Conservation (phyloP, 2,888 invertebrate species). For the Ariolimax columbianus region DNA sequence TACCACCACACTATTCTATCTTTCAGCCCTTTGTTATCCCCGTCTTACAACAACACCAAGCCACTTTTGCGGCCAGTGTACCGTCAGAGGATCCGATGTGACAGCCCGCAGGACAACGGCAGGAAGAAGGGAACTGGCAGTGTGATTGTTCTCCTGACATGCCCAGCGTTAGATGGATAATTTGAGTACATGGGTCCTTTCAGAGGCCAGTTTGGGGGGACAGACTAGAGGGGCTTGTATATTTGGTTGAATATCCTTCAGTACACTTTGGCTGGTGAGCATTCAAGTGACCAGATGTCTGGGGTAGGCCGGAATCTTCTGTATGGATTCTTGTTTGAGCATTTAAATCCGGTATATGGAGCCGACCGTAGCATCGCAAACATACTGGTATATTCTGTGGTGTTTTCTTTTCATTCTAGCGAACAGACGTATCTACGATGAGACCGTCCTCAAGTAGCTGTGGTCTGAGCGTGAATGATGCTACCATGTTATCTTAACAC, state of each 20-base stretch:
- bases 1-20: constrained; percentile 26
- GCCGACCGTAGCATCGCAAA: background rate
- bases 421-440: background rate
- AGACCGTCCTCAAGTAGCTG: no score
- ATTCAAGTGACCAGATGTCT: constrained; percentile 25
- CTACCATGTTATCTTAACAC: background rate
- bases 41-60: background rate
- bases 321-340: background rate
- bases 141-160: constrained; percentile 16
- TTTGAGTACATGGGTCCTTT: background rate
- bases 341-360: background rate
- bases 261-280: constrained; percentile 2
- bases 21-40: background rate
- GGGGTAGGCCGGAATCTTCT: background rate
- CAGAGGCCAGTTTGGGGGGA: background rate
- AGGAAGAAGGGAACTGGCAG: background rate
- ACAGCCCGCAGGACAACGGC: background rate
- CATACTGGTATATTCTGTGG: background rate
- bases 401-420: constrained; percentile 26
- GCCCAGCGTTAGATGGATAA: constrained; percentile 12
- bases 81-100: background rate
- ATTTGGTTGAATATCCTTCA: constrained; percentile 14
- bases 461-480: no score
- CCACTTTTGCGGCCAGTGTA: constrained; percentile 28
- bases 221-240: background rate